These are phyloP conservation scores for Pristionchus maxplancki DNA, from an alignment of 2,888 invertebrate species.

Conservation along the genomic window DNA sequence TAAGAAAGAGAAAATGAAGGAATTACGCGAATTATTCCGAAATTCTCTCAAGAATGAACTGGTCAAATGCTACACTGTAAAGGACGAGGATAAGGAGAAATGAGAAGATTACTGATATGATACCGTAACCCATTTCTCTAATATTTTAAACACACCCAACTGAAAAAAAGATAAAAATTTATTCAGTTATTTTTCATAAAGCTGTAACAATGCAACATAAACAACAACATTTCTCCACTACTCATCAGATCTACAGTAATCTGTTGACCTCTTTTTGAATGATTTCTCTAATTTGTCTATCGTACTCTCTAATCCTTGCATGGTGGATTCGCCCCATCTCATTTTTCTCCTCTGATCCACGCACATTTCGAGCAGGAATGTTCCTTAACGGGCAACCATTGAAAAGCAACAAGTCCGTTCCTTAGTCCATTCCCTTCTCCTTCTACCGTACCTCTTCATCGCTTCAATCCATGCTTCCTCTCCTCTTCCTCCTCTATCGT, in stretches of 20 bases:
- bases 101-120: background rate
- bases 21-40: background rate
- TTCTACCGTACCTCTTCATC: slow-evolving; percentile 45
- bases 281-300: slow-evolving; percentile 34
- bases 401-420: no score
- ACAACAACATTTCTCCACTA: background rate
- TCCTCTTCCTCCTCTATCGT: slow-evolving; percentile 52
- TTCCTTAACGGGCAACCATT: slow-evolving; percentile 57
- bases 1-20: background rate
- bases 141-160: background rate
- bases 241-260: background rate
- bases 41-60: background rate
- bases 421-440: background rate
- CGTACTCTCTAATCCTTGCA: slow-evolving; percentile 57
- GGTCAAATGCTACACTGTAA: background rate
- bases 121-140: background rate
- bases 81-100: background rate
- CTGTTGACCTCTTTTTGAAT: slow-evolving; percentile 16
- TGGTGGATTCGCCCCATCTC: slow-evolving; percentile 52
- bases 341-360: slow-evolving; percentile 65
- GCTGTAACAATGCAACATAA: background rate
- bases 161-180: background rate
- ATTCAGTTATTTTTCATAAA: background rate
- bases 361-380: slow-evolving; percentile 68
- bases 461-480: slow-evolving; percentile 63